Evolutionary conservation across 2,797 vertebrate genomes (phyloP).

Genomic region (Phataginus tetradactyla): DNA sequence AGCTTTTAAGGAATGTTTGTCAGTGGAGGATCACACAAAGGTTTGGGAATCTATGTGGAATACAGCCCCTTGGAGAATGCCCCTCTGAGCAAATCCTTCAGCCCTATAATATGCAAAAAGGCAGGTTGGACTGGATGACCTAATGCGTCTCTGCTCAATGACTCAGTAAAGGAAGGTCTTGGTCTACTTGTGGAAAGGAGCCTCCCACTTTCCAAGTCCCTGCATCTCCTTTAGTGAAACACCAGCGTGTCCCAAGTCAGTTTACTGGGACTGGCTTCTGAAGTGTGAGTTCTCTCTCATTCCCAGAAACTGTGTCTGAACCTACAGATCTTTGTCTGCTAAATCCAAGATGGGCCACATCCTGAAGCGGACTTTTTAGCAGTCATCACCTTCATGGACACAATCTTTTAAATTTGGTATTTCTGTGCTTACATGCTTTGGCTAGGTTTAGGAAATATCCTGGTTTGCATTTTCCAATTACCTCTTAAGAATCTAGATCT

Average conservation of each 20-base stretch:
- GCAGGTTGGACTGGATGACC: neutral
- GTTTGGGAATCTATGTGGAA: neutral
- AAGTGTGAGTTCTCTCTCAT: neutral
- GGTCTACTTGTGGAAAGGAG: neutral
- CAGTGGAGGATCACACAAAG: neutral
- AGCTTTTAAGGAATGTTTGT: neutral
- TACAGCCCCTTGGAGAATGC: neutral
- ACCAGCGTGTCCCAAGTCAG: fast-evolving
- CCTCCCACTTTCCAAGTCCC: neutral
- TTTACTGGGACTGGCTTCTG: neutral
- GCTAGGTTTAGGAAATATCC: neutral
- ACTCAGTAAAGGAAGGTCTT: neutral
- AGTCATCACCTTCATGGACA: neutral
- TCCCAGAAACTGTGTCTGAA: neutral
- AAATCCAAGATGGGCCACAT: neutral
- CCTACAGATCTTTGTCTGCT: neutral
- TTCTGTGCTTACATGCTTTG: neutral
- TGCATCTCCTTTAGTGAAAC: neutral
- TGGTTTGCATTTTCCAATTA: neutral
- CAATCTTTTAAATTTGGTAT: neutral
- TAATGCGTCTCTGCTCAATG: neutral
- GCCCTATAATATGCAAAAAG: neutral
- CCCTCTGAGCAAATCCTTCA: neutral
- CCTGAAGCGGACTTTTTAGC: neutral
- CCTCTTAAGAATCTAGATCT: neutral